Base-by-base conservation (phyloP, 2,797 vertebrate genomes). In the Pelochelys cantorii region DNA sequence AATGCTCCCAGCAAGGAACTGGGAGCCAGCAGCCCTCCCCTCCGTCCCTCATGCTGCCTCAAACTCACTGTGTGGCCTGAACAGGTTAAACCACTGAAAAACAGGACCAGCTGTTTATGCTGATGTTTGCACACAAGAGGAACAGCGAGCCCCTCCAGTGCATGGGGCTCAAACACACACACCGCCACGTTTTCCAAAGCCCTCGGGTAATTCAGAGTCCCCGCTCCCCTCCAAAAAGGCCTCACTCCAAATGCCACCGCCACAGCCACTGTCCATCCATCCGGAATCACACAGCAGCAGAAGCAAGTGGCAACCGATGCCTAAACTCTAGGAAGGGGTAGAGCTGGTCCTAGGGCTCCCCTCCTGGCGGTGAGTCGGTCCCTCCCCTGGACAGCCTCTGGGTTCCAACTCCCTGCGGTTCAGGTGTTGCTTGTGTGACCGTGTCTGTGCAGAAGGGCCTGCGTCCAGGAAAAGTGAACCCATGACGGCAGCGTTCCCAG, bases 201-300 rank as follows among this genome's bases (percentile, higher is more conserved):
- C 6, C 10, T 81, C 37, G 42, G 25, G n/a, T 48, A 82, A 55
- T 8, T 48, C 42, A 42, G 42, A 48, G 42, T 8, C 8, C 42
- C 7, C 42, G 42, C 42, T 48, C 42, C 42, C 42, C 42, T 48
- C 42, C 42, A 2, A 48, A 48, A 48, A 48, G 42, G 42, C 42
- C 8, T 8, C 42, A 75, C 85, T 15, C 42, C 74, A 77, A 27
- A 77, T 17, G 42, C 74, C 27, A 42, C 25, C 20, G 2, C 83
- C 15, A 10, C 8, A 23, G 11, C 1, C 4, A 0, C 3, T 22
- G 6, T 37, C 80, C 92, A 8, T 55, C 79, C 48, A 71, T 71
- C 31, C 89, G 4, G 0, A 75, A 13, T 1, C 52, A 25, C 2
- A 0, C 11, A 0, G 0, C 0, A 23, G 78, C 78, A 5, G 60